Evolutionary conservation across 1,140 invertebrate species (phyloP).

Genomic region (Hylaeus volcanicus): DNA sequence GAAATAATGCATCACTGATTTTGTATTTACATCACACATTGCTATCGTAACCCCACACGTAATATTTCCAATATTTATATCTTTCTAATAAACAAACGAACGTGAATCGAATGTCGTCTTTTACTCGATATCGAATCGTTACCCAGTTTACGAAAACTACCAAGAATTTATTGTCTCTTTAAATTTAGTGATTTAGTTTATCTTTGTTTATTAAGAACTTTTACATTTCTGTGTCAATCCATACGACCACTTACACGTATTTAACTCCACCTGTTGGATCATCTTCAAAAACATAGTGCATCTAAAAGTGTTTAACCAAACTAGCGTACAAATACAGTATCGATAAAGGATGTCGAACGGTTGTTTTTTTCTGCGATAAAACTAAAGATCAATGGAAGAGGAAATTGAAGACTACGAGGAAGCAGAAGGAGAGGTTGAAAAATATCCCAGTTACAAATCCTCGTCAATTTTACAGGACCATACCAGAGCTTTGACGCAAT

Average conservation of each 20-base stretch:
- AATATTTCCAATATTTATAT: no score
- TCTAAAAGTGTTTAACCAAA: no score
- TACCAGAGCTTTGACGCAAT: conserved; percentile 5
- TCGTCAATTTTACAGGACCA: neutral
- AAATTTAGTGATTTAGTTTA: neutral
- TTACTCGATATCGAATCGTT: neutral
- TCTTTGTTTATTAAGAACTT: no score
- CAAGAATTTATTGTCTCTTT: neutral
- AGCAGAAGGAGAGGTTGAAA: neutral
- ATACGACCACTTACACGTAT: no score
- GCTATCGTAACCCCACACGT: no score
- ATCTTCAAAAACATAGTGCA: no score
- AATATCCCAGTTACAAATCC: neutral
- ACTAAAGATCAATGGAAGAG: neutral
- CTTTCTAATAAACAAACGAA: conserved; percentile 15
- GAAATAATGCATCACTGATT: no score
- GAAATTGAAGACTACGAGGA: conserved; percentile 1
- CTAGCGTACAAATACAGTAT: no score
- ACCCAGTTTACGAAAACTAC: neutral
- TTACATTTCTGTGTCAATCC: no score
- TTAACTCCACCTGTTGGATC: no score
- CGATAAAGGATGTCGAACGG: no score
- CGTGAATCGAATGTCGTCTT: neutral
- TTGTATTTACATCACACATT: no score
- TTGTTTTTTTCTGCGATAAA: neutral